Base-by-base conservation (phyloP, 2,113 vertebrate genomes). In the Sus scrofa region DNA sequence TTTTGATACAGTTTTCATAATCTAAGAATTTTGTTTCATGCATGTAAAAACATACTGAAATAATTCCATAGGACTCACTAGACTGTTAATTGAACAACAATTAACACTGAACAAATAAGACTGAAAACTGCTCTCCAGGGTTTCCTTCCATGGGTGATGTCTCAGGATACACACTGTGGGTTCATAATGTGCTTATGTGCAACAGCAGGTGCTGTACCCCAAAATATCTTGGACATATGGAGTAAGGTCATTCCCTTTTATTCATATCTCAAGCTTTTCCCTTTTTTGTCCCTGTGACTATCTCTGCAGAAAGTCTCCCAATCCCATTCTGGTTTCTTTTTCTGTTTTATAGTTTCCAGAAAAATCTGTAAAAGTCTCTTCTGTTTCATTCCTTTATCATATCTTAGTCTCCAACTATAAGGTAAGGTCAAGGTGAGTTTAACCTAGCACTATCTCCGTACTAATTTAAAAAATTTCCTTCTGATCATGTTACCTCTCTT, bases 321-420 rank as follows among this genome's bases (percentile, higher is more conserved):
- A 87, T 3, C 37, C 37, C 24, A 71, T 26, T 52, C 65, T 18
- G 68, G 37, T 34, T 50, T 56, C 30, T 73, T 58, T 54, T 71
- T 93, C 68, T 74, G n/a, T 26, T 24, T 54, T 60, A 52, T 58
- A 54, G 65, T 60, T 88, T 79, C 65, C 24, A 81, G n/a, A 71
- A 30, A 30, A 58, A 82, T 54, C 85, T 82, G 27, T 54, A 88
- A 88, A 52, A 88, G 30, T 87, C 16, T 81, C 18, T 82, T 44
- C 30, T 94, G 77, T 62, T 19, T 71, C 54, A 94, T 65, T 94
- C 39, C 27, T 88, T 88, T 63, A 52, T 83, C 67, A 52, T n/a
- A 92, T 83, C 67, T 73, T 82, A 73, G 77, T 54, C 74, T 79
- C 39, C 54, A 71, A 26, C 18, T 30, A 62, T 39, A 62, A 50